Evolutionary conservation across 2,797 vertebrate species (phyloP), one percentile per base, ranked within the genome.

Genomic region (Scleropages formosus): DNA sequence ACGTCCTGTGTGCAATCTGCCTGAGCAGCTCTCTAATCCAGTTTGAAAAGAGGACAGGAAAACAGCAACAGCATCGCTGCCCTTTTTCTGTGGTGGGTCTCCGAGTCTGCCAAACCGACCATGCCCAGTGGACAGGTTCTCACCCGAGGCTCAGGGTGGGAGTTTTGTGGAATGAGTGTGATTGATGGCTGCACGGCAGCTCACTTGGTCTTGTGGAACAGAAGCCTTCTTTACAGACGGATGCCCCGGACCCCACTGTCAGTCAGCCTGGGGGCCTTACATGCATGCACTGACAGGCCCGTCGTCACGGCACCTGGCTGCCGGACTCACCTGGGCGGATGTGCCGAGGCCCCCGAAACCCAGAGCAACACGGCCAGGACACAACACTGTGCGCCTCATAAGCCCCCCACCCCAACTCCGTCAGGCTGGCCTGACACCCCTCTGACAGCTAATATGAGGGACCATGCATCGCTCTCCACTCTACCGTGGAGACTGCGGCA

Each of bases 191-290:
- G 49, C 39, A 44, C 46, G 27, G 39, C 27, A 10, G 13, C 53
- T 22, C n/a, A 31, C 65, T 61, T 62, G 51, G 62, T 72, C 47
- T 62, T 26, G 11, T 7, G 67, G 77, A 75, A 65, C 77, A 47
- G 44, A 59, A 67, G 61, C 66, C 63, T 77, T 67, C 15, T 58
- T 46, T 71, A 56, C 73, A 72, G 67, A 67, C 9, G 67, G 62
- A 66, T 75, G 67, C 77, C 59, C 73, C 47, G 22, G 44, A 67
- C 47, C 66, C 27, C 11, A 22, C 73, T 71, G 72, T 78, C 73
- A 75, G 77, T 31, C 73, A 24, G 27, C 22, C 47, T 58, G 12
- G 46, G 22, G 70, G 24, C 44, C 59, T 31, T 27, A 24, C 26
- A 62, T 26, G 66, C 20, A 16, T 65, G 53, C 20, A 18, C 24